Conservation (phyloP, 2,113 vertebrate genomes). For the Pseudorectes ferrugineus region DNA sequence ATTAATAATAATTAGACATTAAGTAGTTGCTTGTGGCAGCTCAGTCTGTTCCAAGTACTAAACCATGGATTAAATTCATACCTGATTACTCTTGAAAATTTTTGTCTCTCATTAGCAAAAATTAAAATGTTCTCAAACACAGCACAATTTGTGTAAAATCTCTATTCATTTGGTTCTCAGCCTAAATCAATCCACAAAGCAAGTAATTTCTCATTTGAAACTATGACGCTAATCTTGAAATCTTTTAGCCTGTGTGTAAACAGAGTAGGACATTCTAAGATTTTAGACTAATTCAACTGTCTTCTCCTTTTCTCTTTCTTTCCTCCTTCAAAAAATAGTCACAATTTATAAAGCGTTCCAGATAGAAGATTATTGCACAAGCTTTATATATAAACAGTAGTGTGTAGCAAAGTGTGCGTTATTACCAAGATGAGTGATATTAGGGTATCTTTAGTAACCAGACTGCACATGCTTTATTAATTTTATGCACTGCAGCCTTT, state of each 20-base stretch:
- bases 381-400: neutral
- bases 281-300: neutral
- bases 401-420: neutral
- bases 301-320: neutral
- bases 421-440: neutral
- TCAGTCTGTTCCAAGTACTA: neutral
- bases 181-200: neutral
- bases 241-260: neutral
- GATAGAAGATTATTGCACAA: neutral
- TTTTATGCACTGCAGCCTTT: neutral
- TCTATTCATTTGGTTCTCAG: neutral
- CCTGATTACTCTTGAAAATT: neutral
- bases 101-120: neutral
- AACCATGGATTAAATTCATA: neutral
- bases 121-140: neutral
- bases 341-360: neutral
- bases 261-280: neutral
- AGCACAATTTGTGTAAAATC: neutral
- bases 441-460: neutral
- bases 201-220: neutral
- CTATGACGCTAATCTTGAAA: neutral
- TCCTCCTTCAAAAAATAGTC: neutral
- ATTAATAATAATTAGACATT: neutral
- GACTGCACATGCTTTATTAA: neutral
- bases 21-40: neutral